phyloP scores from a whole-genome alignment of 2,113 vertebrate species.

The Meriones unguiculatus region DNA sequence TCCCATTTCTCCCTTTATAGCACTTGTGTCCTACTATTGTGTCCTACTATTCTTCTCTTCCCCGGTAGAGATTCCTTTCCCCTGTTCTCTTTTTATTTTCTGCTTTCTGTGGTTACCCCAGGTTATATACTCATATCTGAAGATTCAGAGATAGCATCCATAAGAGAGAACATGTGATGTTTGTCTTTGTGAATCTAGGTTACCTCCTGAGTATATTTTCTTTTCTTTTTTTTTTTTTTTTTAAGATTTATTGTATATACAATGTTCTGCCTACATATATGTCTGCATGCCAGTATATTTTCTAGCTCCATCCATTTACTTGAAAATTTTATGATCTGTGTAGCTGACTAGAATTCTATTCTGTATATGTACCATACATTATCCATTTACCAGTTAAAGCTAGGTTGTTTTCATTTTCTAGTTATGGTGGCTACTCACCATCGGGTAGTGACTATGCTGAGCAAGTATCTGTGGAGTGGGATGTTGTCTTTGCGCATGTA shows the following conservation, averaged over 20 bases:
- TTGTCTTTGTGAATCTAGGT: not conserved
- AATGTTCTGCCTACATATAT: no score
- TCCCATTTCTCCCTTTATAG: not conserved
- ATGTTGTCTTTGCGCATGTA: not conserved
- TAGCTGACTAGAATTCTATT: not conserved
- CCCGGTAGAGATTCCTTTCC: not conserved
- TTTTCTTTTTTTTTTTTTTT: no score
- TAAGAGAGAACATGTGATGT: not conserved
- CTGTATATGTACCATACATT: not conserved
- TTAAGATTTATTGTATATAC: no score
- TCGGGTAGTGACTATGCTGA: not conserved
- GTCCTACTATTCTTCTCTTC: not conserved
- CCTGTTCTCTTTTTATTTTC: not conserved
- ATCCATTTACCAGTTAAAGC: not conserved
- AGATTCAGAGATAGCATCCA: not conserved
- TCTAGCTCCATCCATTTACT: not conserved
- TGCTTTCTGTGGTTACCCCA: not conserved
- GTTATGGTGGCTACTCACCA: no score
- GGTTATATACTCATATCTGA: not conserved
- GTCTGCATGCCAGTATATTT: no score
- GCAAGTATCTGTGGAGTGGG: not conserved
- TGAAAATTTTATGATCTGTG: not conserved
- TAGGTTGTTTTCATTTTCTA: not conserved
- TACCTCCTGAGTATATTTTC: not conserved
- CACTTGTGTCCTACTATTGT: not conserved